Evolutionary conservation across 2,888 invertebrate genomes (phyloP).

Genomic region (Oligia strigilis): DNA sequence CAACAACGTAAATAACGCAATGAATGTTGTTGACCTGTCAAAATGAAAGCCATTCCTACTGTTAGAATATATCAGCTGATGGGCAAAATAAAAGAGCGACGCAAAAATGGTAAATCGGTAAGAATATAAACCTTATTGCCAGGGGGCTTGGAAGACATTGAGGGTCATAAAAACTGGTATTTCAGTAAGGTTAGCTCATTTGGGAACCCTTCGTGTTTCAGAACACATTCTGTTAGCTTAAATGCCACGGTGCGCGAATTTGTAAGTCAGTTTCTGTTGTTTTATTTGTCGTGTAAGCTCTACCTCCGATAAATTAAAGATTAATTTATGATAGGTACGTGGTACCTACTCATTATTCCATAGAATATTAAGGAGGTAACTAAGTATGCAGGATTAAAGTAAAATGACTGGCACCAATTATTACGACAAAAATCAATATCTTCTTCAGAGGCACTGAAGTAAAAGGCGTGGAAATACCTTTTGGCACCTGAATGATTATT

Average conservation of each 20-base stretch:
- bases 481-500: constrained; percentile 2
- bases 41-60: too few species aligned
- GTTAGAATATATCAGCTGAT: background rate
- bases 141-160: background rate
- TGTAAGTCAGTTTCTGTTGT: background rate
- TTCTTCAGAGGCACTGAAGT: constrained; percentile 1
- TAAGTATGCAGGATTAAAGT: background rate
- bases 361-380: background rate
- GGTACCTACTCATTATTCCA: background rate
- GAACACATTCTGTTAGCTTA: constrained; percentile 6
- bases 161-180: constrained; percentile 17
- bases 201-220: background rate
- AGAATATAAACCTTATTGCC: background rate
- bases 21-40: too few species aligned
- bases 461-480: background rate
- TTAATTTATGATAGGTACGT: background rate
- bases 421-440: constrained; percentile 11
- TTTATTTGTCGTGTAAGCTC: background rate
- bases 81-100: background rate
- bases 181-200: constrained; percentile 21
- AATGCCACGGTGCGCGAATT: background rate
- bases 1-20: too few species aligned
- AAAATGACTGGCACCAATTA: background rate
- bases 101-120: constrained; percentile 1
- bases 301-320: background rate